Evolutionary conservation across 2,797 vertebrate genomes (phyloP).

Genomic region (Hemitrygon akajei): DNA sequence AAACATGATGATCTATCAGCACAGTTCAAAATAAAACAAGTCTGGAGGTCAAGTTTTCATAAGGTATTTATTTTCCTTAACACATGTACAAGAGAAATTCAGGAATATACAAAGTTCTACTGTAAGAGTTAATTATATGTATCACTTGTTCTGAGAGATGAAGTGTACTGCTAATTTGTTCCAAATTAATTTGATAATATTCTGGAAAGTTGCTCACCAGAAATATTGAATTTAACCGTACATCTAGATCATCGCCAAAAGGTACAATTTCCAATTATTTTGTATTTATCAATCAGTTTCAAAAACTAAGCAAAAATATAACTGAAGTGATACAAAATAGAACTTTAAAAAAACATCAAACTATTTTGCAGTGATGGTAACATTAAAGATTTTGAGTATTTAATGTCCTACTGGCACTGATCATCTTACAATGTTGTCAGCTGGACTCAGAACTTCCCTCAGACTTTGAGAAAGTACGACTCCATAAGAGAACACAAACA

Average conservation of each 20-base stretch:
- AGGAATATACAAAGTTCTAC: conserved; percentile 19
- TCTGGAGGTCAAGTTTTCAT: conserved; percentile 5
- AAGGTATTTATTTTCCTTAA: conserved; percentile 35
- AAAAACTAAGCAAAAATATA: background rate
- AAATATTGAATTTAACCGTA: background rate
- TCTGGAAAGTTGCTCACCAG: background rate
- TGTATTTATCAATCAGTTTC: background rate
- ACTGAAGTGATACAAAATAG: background rate
- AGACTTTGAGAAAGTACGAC: background rate
- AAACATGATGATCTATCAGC: background rate
- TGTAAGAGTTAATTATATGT: conserved; percentile 7
- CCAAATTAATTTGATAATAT: background rate
- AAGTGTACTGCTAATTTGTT: background rate
- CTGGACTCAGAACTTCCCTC: background rate
- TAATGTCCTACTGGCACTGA: background rate
- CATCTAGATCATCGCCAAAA: background rate
- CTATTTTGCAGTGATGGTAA: background rate
- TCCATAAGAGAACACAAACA: background rate
- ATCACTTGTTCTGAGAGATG: background rate
- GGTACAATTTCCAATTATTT: background rate
- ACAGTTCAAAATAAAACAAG: conserved; percentile 29
- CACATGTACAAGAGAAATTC: conserved; percentile 19
- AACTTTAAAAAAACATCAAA: background rate
- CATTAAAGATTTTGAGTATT: background rate
- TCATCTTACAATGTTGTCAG: background rate